These are phyloP conservation scores for Morinoia aosen DNA, from an alignment of 2,888 invertebrate species.

Conservation along the genomic window DNA sequence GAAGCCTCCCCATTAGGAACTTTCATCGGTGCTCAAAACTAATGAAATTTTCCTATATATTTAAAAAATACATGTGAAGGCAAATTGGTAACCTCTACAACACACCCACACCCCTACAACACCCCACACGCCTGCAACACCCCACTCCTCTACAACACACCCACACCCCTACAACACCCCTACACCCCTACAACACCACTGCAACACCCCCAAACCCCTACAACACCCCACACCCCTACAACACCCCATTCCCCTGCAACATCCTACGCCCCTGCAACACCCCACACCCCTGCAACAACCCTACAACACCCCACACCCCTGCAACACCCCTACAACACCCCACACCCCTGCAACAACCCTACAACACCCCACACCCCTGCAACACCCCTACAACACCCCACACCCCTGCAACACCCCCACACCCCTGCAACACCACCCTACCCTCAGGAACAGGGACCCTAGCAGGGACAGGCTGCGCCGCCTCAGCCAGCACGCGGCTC, in stretches of 20 bases:
- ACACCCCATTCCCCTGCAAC: neutral
- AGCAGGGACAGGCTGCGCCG: neutral
- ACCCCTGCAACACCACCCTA: neutral
- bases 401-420: neutral
- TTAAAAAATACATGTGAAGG: too few species aligned
- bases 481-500: neutral
- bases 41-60: too few species aligned
- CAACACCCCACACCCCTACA: neutral
- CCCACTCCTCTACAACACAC: neutral
- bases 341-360: neutral
- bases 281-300: neutral
- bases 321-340: neutral
- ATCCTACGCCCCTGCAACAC: neutral
- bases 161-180: neutral
- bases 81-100: too few species aligned
- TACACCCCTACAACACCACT: too few species aligned
- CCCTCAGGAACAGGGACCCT: neutral
- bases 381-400: neutral
- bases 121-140: neutral
- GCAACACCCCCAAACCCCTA: neutral
- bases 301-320: neutral
- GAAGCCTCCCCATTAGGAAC: too few species aligned
- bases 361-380: neutral
- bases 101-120: neutral
- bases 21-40: too few species aligned